phyloP scores from a whole-genome alignment of 2,113 vertebrate genomes.

The Blennius ocellaris region DNA sequence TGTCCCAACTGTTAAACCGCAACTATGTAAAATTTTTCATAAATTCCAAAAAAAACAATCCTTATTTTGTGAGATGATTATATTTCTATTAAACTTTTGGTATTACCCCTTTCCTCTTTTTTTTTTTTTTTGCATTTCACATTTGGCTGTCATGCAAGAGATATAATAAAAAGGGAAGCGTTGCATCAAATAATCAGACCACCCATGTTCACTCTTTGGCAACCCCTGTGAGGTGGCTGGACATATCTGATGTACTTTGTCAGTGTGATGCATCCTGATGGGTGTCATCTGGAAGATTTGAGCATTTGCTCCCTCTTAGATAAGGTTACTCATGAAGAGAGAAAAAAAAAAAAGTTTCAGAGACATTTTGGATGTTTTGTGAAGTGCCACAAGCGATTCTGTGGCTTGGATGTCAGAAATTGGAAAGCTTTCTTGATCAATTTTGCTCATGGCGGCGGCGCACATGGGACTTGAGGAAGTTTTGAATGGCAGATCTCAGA shows the following conservation, averaged over 20 bases:
- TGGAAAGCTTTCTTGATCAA: constrained; percentile 42
- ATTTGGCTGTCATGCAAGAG: background rate
- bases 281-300: constrained; percentile 22
- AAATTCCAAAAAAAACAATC: no score
- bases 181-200: constrained; percentile 19
- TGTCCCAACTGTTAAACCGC: no score
- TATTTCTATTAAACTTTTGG: no score
- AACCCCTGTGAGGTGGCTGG: background rate
- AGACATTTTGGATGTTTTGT: constrained; percentile 28
- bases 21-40: no score
- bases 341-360: constrained; percentile 22
- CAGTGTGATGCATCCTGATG: constrained; percentile 6
- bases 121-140: background rate
- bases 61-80: no score
- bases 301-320: constrained; percentile 16
- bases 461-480: constrained; percentile 35
- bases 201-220: background rate
- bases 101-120: no score
- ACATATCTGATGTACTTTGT: constrained; percentile 20
- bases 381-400: constrained; percentile 45
- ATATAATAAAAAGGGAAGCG: background rate
- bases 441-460: constrained; percentile 45
- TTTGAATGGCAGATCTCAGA: constrained; percentile 57
- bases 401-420: constrained; percentile 49
- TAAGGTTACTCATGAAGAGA: background rate